Base-by-base conservation (phyloP, 2,797 vertebrate genomes). In the Scolopax rusticola region DNA sequence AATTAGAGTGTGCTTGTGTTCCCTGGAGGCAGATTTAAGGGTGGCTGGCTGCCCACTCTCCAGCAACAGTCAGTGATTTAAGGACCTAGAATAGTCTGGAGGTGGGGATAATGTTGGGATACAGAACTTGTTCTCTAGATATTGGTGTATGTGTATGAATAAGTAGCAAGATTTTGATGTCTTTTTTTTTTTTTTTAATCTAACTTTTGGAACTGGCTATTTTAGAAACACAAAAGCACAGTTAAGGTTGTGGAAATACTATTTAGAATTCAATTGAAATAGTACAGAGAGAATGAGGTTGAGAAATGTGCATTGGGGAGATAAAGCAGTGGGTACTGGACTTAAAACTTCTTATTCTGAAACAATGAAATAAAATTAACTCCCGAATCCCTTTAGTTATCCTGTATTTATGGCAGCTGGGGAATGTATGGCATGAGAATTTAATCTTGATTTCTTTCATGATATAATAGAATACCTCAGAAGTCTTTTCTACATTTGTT, bases 271-370 rank as follows among this genome's bases (percentile, higher is more conserved):
- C 33, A 75, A 43, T 6, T 89, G 84, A 88, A 94, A 69, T 7
- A 23, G 8, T n/a, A 40, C 27, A 45, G 41, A 79, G n/a, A 60
- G n/a, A 48, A 63, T 86, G 15, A 32, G n/a, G 13, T 25, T 89
- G 5, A 33, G 32, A 56, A 9, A 50, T 71, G 17, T 71, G 50
- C 18, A 14, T 45, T 74, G 64, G 30, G 68, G 48, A 57, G 60
- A 78, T 81, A 85, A 92, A 94, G 25, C 27, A 61, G 21, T 24
- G 27, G 27, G 23, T 76, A 61, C 47, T 50, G 50, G 54, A 11
- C 38, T 91, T 84, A 25, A 68, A 92, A 61, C 8, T 40, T 69
- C 70, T 82, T 85, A 64, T 76, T 81, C 53, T 80, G 48, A 74
- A 80, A 77, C 36, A 85, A 43, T 33, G 11, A 67, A 79, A 82